These are phyloP conservation scores for Notoglanidium macrostoma DNA, from an alignment of 2,797 vertebrate genomes.

Conservation along the genomic window DNA sequence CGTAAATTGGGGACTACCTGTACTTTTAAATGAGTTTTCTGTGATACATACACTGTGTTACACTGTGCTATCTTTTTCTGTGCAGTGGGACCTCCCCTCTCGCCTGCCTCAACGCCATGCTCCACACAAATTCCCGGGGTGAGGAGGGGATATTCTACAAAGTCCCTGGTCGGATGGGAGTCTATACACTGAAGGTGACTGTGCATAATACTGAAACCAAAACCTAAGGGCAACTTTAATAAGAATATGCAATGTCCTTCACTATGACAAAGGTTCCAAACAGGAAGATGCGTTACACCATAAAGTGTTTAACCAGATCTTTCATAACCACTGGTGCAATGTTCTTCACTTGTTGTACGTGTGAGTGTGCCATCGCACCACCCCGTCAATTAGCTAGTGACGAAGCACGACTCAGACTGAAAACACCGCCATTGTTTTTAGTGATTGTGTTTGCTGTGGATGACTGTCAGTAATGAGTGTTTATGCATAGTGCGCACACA, in stretches of 20 bases:
- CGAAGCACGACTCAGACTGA: background rate
- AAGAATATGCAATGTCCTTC: background rate
- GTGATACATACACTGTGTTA: background rate
- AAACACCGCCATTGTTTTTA: constrained; percentile 14
- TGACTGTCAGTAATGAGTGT: constrained; percentile 14
- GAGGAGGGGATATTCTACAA: constrained; percentile 99
- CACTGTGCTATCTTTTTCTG: constrained; percentile 36
- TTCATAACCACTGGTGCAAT: constrained; percentile 16
- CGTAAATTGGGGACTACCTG: background rate
- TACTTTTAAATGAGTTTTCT: background rate
- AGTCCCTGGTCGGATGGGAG: constrained; percentile 96
- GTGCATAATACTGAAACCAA: background rate
- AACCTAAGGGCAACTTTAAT: background rate
- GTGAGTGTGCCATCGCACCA: background rate
- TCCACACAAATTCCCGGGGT: constrained; percentile 96
- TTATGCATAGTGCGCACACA: background rate
- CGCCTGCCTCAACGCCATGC: constrained; percentile 97
- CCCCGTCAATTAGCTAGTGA: constrained; percentile 5
- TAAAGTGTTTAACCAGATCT: constrained; percentile 10
- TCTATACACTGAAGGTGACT: constrained; percentile 95
- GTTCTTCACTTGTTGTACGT: background rate
- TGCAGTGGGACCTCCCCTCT: constrained; percentile 94
- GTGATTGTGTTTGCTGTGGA: background rate
- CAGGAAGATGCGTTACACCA: constrained; percentile 34
- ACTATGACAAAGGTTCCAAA: constrained; percentile 10